phyloP scores from a whole-genome alignment of 1,140 invertebrate species.

The Notospermus geniculatus region DNA sequence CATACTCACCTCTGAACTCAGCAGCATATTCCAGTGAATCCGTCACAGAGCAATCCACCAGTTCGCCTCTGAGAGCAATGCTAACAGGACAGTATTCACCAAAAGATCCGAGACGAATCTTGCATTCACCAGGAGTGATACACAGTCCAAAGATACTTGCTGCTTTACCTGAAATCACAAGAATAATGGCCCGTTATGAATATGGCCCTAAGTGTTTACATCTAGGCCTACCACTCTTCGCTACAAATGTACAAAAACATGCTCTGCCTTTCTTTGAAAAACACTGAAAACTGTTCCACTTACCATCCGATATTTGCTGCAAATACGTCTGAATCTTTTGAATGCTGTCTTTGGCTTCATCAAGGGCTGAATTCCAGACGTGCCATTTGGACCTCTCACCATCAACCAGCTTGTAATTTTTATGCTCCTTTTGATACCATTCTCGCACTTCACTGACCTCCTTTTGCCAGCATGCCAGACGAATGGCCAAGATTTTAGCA shows the following conservation, averaged over 20 bases:
- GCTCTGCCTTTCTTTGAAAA: not conserved
- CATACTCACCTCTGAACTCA: slow-evolving; percentile 53
- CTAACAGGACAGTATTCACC: slow-evolving; percentile 56
- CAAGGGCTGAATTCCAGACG: slow-evolving; percentile 46
- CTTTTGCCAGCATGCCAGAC: slow-evolving; percentile 42
- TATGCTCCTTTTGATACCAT: slow-evolving; percentile 52
- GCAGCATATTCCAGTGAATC: slow-evolving; percentile 47
- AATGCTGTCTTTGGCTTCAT: slow-evolving; percentile 36
- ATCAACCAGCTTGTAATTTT: slow-evolving; percentile 43
- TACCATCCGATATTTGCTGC: slow-evolving; percentile 45
- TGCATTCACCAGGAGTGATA: slow-evolving; percentile 53
- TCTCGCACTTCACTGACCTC: slow-evolving; percentile 37
- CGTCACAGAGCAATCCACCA: slow-evolving; percentile 50
- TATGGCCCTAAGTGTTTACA: no score
- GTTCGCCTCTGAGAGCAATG: slow-evolving; percentile 44
- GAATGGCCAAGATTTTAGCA: slow-evolving; percentile 49
- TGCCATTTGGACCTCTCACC: slow-evolving; percentile 53
- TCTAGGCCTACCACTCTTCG: no score
- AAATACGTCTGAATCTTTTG: slow-evolving; percentile 52
- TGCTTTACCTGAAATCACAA: slow-evolving; percentile 40
- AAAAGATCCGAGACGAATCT: slow-evolving; percentile 50
- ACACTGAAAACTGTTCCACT: not conserved
- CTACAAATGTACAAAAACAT: no score
- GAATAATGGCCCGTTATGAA: no score
- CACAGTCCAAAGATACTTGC: slow-evolving; percentile 52